phyloP scores from a whole-genome alignment of 2,113 vertebrate species.

The Toxotes jaculatrix region DNA sequence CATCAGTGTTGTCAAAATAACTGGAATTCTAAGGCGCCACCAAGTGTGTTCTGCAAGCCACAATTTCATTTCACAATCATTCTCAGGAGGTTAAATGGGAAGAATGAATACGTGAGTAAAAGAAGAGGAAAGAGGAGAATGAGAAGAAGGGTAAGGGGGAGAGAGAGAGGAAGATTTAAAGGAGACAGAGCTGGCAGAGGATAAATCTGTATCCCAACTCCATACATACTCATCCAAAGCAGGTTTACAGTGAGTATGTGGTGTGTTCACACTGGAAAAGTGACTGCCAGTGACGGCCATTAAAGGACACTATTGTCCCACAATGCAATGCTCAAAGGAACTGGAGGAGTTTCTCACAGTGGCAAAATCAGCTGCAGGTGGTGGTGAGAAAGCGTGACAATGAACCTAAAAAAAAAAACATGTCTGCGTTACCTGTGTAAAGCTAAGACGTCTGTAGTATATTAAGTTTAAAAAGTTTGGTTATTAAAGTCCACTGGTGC shows the following conservation, averaged over 20 bases:
- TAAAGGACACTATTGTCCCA: background rate
- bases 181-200: background rate
- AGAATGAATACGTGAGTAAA: background rate
- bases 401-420: no score
- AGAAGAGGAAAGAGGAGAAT: background rate
- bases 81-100: conserved; percentile 3
- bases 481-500: no score
- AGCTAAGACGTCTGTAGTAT: no score
- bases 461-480: no score
- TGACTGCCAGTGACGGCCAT: no score
- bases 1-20: conserved; percentile 45
- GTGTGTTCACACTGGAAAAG: background rate
- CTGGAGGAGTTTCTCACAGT: no score
- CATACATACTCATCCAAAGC: conserved; percentile 6
- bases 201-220: background rate
- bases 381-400: no score
- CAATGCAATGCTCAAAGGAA: background rate
- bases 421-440: no score
- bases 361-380: no score
- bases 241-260: background rate
- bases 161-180: background rate
- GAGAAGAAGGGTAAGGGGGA: background rate
- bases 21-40: conserved; percentile 10
- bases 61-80: conserved; percentile 8
- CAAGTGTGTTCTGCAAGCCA: conserved; percentile 3